Conservation (phyloP, 2,113 vertebrate species). For the Theristicus caerulescens region DNA sequence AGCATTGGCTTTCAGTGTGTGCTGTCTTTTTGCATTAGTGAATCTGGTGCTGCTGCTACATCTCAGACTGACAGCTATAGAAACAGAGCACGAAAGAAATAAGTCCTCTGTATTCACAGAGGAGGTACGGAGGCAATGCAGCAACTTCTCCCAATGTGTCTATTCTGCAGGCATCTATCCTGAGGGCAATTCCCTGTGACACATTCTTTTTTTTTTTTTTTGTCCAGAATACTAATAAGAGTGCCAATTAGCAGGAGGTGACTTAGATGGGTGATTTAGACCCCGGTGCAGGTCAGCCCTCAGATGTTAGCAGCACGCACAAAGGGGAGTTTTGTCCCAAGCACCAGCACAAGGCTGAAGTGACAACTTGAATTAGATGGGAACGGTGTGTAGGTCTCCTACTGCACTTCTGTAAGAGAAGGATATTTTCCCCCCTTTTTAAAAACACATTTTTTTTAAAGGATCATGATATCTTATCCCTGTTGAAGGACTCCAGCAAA, state of each 20-base stretch:
- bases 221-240: neutral
- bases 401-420: neutral
- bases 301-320: neutral
- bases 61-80: neutral
- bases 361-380: neutral
- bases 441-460: neutral
- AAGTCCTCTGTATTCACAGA: neutral
- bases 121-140: neutral
- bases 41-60: neutral
- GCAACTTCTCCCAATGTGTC: neutral
- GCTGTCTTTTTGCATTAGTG: neutral
- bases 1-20: neutral
- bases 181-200: neutral
- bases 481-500: neutral
- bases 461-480: neutral
- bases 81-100: neutral
- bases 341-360: neutral
- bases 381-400: neutral
- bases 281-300: neutral
- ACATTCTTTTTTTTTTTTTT: neutral
- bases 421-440: accelerated
- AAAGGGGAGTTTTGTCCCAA: neutral
- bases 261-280: neutral
- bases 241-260: neutral
- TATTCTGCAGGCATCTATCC: neutral